Evolutionary conservation across 2,797 vertebrate species (phyloP).

Genomic region (Pangasius djambal): DNA sequence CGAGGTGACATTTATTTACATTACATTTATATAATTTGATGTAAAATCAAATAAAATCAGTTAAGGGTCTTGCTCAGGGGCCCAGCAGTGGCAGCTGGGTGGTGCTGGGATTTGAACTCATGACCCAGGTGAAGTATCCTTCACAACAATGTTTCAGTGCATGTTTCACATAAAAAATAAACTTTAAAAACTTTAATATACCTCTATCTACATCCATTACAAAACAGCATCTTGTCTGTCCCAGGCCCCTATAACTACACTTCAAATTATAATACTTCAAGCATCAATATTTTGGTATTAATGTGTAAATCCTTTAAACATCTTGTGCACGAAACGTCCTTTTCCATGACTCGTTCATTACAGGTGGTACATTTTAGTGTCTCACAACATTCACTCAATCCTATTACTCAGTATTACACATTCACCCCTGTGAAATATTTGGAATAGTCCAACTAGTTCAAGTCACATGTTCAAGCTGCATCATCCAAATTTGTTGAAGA

Average conservation of each 20-base stretch:
- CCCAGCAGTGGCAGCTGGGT: no score
- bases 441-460: not conserved
- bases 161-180: not conserved
- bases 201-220: not conserved
- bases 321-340: not conserved
- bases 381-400: not conserved
- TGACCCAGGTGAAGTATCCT: not conserved
- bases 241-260: not conserved
- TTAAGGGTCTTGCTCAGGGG: no score
- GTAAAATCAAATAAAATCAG: no score
- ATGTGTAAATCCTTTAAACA: not conserved
- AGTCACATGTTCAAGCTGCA: not conserved
- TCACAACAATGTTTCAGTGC: not conserved
- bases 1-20: not conserved
- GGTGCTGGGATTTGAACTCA: no score
- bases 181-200: not conserved
- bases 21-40: not conserved
- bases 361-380: not conserved
- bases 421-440: not conserved
- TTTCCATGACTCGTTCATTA: not conserved
- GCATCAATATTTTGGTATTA: not conserved
- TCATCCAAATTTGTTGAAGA: not conserved
- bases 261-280: not conserved
- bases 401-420: not conserved
- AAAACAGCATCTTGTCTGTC: not conserved